Evolutionary conservation across 1,140 invertebrate genomes (phyloP), one percentile per base, ranked within the genome.

Genomic region (Melitaea cinxia): DNA sequence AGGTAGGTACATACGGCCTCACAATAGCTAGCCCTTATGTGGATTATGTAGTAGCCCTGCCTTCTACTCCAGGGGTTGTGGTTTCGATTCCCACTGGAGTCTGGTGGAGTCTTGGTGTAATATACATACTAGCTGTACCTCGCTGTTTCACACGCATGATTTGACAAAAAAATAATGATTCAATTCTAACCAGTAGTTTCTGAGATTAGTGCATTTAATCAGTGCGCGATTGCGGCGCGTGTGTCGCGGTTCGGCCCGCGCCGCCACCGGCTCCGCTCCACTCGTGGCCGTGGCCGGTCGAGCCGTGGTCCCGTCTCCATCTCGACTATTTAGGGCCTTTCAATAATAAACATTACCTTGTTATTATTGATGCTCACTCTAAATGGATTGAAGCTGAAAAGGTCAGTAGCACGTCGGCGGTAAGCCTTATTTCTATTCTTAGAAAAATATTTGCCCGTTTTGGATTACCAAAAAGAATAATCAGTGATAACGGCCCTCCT

Each of bases 291-390:
- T 73, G 61, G 64, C 64, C 68, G 0, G 26, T 49, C 12, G 66
- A 62, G 23, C 88, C 82, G 0, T 92, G 88, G 83, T 54, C 81
- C 9, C 68, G 91, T 17, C 4, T 92, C 2, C 91, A 93, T 65
- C 64, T 88, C 0, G 92, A 92, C 70, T 92, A 88, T 73, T 83
- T 87, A 4, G 89, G 89, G 5, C 91, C 84, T n/a, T 80, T 88
- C 39, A 30, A 73, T 47, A 77, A 68, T 10, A 55, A 78, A n/a
- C 85, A 78, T 70, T 92, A 83, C 59, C 53, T 92, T 15, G 60
- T 92, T 9, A 50, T 50, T 24, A 26, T 50, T 5, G 49, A 50
- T 26, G 49, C 49, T 4, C 49, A 50, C 21, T 12, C 49, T 3
- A 50, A 50, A 26, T 50, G 49, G 49, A 50, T 50, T 23, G 49